Conservation (phyloP, 1,140 invertebrate genomes). For the Drepana arcuata region DNA sequence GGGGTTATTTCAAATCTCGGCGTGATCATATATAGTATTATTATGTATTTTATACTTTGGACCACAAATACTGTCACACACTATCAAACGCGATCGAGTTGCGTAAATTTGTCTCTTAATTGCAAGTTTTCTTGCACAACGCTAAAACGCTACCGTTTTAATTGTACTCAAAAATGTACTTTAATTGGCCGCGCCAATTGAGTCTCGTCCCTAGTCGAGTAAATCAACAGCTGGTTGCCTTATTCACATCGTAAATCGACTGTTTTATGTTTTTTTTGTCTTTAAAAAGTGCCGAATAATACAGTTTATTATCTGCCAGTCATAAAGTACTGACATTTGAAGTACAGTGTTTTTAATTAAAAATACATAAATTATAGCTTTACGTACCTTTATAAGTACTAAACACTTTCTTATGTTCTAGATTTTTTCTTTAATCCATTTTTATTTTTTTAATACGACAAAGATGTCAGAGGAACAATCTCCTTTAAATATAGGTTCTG, state of each 20-base stretch:
- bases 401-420: too few species aligned
- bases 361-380: too few species aligned
- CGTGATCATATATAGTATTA: too few species aligned
- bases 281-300: background rate
- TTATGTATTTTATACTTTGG: background rate
- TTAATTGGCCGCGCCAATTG: conserved; percentile 16
- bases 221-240: conserved; percentile 26
- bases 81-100: conserved; percentile 34
- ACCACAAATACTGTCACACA: background rate
- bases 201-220: conserved; percentile 18
- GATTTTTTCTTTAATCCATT: too few species aligned
- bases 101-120: conserved; percentile 45
- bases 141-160: conserved; percentile 40
- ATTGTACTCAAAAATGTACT: conserved; percentile 32
- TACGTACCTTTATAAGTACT: too few species aligned
- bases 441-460: too few species aligned
- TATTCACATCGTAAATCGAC: conserved; percentile 26
- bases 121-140: conserved; percentile 33
- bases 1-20: too few species aligned
- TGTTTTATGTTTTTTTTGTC: conserved; percentile 25
- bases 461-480: too few species aligned
- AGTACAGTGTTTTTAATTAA: too few species aligned
- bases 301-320: background rate
- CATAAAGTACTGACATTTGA: too few species aligned
- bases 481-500: too few species aligned